Evolutionary conservation across 1,140 invertebrate species (phyloP).

Genomic region (Drosophila setifemur): DNA sequence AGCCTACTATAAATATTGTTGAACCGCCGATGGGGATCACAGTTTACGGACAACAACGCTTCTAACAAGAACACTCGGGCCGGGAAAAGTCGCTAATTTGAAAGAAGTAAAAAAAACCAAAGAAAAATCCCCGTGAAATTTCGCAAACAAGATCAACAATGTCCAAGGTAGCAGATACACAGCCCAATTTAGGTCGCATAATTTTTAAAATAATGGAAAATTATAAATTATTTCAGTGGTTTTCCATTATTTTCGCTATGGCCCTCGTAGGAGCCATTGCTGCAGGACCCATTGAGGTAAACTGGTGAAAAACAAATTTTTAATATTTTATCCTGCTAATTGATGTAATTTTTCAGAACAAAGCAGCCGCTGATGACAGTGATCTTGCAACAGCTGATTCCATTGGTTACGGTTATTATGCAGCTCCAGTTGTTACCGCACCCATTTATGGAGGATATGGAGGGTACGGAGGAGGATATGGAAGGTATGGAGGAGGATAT

Average conservation of each 20-base stretch:
- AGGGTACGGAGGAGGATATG: slow-evolving; percentile 18
- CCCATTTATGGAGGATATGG: slow-evolving; percentile 52
- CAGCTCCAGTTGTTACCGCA: slow-evolving; percentile 15
- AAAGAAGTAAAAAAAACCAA: slow-evolving; percentile 8
- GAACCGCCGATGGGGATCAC: slow-evolving; percentile 22
- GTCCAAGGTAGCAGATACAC: slow-evolving; percentile 44
- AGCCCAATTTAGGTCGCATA: background rate
- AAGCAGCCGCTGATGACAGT: background rate
- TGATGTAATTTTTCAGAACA: background rate
- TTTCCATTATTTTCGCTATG: slow-evolving; percentile 16
- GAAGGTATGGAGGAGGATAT: slow-evolving; percentile 21
- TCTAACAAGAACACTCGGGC: slow-evolving; percentile 29
- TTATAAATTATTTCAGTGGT: slow-evolving; percentile 15
- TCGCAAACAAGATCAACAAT: slow-evolving; percentile 55
- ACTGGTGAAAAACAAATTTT: background rate
- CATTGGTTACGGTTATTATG: slow-evolving; percentile 56
- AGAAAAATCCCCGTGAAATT: slow-evolving; percentile 25
- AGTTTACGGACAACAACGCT: slow-evolving; percentile 50
- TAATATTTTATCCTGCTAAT: background rate
- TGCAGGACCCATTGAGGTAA: slow-evolving; percentile 26
- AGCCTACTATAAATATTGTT: slow-evolving; percentile 58
- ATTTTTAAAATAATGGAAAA: background rate
- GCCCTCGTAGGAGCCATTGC: slow-evolving; percentile 1
- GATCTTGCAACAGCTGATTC: slow-evolving; percentile 47
- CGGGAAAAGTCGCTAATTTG: slow-evolving; percentile 58